These are phyloP conservation scores for Amblyornis subalaris DNA, from an alignment of 2,113 vertebrate species.

Conservation along the genomic window DNA sequence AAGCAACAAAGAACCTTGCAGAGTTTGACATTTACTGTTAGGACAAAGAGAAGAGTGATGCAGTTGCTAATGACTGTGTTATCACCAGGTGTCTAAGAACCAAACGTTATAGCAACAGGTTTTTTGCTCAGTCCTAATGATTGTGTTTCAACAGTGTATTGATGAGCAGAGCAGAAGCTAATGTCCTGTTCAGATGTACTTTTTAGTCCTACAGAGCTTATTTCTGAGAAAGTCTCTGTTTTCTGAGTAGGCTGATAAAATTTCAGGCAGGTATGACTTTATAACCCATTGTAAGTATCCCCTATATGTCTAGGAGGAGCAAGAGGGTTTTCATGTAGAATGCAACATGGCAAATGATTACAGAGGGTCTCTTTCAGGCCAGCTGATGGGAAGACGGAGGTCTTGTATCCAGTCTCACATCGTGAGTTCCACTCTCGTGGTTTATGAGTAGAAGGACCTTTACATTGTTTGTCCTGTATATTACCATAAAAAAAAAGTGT, in stretches of 20 bases:
- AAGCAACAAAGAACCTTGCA: background rate
- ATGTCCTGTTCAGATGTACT: background rate
- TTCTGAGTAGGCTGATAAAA: background rate
- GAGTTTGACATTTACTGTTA: constrained; percentile 1
- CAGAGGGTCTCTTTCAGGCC: background rate
- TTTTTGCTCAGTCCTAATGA: background rate
- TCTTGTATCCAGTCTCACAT: background rate
- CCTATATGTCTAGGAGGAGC: background rate
- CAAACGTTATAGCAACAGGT: background rate
- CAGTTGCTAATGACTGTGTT: background rate
- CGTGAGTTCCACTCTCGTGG: background rate
- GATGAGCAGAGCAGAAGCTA: background rate
- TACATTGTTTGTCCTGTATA: background rate
- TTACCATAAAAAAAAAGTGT: background rate
- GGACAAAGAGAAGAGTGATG: background rate
- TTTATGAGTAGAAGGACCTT: background rate
- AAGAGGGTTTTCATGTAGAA: background rate
- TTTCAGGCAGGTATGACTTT: background rate
- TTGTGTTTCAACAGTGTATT: background rate
- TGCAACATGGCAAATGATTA: background rate
- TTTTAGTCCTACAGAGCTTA: background rate
- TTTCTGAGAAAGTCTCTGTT: background rate
- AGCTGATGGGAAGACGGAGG: background rate
- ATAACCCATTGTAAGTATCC: background rate
- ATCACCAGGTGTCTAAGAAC: background rate